Conservation (phyloP, 92 coral and sea anemone species). For the Heteractis magnifica region DNA sequence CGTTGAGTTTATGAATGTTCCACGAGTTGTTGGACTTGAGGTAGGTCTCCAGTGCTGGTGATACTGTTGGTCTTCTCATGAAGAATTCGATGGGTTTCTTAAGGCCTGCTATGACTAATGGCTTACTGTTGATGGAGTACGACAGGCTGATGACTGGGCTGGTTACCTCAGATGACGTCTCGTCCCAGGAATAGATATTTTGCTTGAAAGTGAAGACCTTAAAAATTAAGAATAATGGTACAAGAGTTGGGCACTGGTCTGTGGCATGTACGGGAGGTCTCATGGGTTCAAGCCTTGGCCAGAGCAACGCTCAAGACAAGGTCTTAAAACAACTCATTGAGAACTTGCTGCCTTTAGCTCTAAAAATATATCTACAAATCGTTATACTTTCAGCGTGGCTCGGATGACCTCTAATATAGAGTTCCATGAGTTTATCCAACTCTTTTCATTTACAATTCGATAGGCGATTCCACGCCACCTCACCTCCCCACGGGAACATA, state of each 20-base stretch:
- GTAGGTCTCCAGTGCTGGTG: conserved; percentile 33
- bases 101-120: conserved; percentile 46
- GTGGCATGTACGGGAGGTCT: not conserved
- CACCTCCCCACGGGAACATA: too few relatives aligned
- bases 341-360: too few relatives aligned
- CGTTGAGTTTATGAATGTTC: conserved; percentile 50
- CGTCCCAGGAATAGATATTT: conserved; percentile 58
- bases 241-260: not conserved
- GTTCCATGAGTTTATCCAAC: too few relatives aligned
- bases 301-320: too few relatives aligned
- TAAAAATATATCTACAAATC: too few relatives aligned
- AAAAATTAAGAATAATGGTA: not conserved
- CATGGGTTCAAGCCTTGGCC: too few relatives aligned
- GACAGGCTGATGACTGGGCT: conserved; percentile 64
- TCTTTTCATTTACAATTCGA: too few relatives aligned
- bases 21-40: conserved; percentile 28
- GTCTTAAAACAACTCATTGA: too few relatives aligned
- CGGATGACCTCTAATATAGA: too few relatives aligned
- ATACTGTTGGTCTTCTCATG: conserved; percentile 36
- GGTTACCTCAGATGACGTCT: conserved; percentile 41
- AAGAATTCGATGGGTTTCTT: conserved; percentile 47
- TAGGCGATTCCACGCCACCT: too few relatives aligned
- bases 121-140: conserved; percentile 40
- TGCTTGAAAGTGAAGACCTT: conserved; percentile 53
- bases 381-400: too few relatives aligned